Conservation (phyloP, 2,888 invertebrate genomes). For the Lasioglossum oenotherae region DNA sequence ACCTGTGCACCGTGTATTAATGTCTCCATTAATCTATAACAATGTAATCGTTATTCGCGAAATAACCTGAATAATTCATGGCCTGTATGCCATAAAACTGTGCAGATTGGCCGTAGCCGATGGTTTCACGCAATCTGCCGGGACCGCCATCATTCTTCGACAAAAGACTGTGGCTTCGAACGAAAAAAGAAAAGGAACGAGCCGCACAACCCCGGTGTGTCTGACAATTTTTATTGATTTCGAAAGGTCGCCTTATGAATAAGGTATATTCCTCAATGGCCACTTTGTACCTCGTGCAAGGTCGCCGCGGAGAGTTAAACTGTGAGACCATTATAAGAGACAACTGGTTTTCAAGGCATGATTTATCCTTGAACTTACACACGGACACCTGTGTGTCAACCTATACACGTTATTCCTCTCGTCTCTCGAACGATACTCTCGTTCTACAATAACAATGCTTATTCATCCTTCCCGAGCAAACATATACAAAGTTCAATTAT, state of each 20-base stretch:
- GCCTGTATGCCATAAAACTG: not conserved
- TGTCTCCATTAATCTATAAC: slow-evolving; percentile 2
- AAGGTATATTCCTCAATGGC: slow-evolving; percentile 64
- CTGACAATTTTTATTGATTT: slow-evolving; percentile 47
- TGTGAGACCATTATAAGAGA: slow-evolving; percentile 65
- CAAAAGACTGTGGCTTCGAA: not conserved
- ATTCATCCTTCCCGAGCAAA: slow-evolving; percentile 53
- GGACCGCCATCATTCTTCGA: not conserved
- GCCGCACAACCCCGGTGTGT: not conserved
- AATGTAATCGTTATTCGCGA: not conserved
- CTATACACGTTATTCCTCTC: slow-evolving; percentile 28
- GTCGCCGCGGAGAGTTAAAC: slow-evolving; percentile 59
- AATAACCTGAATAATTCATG: not conserved
- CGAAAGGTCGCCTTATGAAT: slow-evolving; percentile 52
- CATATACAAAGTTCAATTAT: slow-evolving; percentile 31
- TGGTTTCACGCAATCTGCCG: not conserved
- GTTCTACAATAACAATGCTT: slow-evolving; percentile 50
- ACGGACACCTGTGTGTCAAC: slow-evolving; percentile 26
- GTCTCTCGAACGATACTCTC: slow-evolving; percentile 51
- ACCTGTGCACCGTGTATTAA: not conserved
- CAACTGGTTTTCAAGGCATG: slow-evolving; percentile 65
- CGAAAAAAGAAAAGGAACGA: not conserved
- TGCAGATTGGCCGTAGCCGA: not conserved
- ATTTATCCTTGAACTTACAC: slow-evolving; percentile 66
- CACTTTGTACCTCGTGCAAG: slow-evolving; percentile 69